Evolutionary conservation across 1,140 invertebrate genomes (phyloP).

Genomic region (Drosophila oshimai): DNA sequence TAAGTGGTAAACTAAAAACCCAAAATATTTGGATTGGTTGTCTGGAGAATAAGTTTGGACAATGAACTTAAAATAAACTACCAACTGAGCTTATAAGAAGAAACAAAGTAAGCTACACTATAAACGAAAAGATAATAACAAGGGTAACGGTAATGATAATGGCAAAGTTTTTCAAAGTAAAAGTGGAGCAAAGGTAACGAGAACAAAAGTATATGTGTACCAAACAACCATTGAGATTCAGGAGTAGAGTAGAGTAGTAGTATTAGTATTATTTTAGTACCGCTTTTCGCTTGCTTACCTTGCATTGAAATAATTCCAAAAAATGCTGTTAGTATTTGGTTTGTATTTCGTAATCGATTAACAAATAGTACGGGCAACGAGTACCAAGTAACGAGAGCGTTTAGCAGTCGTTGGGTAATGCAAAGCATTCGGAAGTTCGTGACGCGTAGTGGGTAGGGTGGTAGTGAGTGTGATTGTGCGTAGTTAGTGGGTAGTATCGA

Average conservation of each 20-base stretch:
- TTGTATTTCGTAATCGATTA: constrained; percentile 47
- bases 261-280: constrained; percentile 76
- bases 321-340: constrained; percentile 90
- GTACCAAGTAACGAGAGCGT: constrained; percentile 40
- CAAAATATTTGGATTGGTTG: constrained; percentile 56
- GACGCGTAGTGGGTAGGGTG: constrained; percentile 23
- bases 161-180: neutral
- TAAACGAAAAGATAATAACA: constrained; percentile 61
- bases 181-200: constrained; percentile 60
- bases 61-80: constrained; percentile 51
- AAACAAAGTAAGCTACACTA: constrained; percentile 60
- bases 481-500: constrained; percentile 55
- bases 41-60: constrained; percentile 44
- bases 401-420: constrained; percentile 60
- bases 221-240: constrained; percentile 84
- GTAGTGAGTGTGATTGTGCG: constrained; percentile 28
- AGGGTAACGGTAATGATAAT: constrained; percentile 68
- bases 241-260: constrained; percentile 53
- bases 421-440: constrained; percentile 67
- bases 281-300: constrained; percentile 89
- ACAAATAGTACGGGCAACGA: constrained; percentile 53
- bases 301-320: constrained; percentile 99
- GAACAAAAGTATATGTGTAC: constrained; percentile 80
- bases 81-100: constrained; percentile 34
- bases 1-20: constrained; percentile 53